Conservation (phyloP, 64 coral and sea anemone species). For the Actinia tenebrosa region DNA sequence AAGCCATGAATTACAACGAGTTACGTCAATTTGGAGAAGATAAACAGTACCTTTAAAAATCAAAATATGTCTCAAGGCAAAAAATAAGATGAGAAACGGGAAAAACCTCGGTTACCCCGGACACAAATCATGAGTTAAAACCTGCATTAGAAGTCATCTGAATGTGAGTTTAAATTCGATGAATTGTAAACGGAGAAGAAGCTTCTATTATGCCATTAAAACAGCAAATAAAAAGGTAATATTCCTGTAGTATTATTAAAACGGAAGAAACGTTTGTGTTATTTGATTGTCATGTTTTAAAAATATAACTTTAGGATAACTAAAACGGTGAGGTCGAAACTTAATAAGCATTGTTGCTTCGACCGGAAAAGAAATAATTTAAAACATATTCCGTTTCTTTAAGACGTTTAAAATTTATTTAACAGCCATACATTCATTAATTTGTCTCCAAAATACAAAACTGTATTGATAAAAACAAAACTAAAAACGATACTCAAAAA, state of each 20-base stretch:
- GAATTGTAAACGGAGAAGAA: not conserved
- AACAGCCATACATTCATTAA: not conserved
- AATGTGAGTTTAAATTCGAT: not conserved
- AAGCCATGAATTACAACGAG: not conserved
- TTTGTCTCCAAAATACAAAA: constrained; percentile 24
- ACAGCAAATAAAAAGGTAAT: not conserved
- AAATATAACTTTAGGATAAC: not conserved
- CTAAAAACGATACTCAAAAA: too few relatives aligned
- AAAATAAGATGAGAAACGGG: not conserved
- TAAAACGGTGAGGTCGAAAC: not conserved
- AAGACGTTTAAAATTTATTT: constrained; percentile 10
- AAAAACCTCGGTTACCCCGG: not conserved
- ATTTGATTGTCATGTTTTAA: not conserved
- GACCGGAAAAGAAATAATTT: not conserved
- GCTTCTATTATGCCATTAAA: not conserved
- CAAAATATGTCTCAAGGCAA: not conserved
- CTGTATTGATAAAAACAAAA: not conserved
- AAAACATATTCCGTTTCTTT: not conserved
- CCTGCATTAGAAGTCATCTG: not conserved
- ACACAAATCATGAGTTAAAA: not conserved
- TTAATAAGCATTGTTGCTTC: not conserved
- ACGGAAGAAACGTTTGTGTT: not conserved
- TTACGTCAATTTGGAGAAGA: not conserved
- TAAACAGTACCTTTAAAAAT: not conserved
- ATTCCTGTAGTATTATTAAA: not conserved